Base-by-base conservation (phyloP, 2,888 invertebrate species). In the Uropetala carovei region DNA sequence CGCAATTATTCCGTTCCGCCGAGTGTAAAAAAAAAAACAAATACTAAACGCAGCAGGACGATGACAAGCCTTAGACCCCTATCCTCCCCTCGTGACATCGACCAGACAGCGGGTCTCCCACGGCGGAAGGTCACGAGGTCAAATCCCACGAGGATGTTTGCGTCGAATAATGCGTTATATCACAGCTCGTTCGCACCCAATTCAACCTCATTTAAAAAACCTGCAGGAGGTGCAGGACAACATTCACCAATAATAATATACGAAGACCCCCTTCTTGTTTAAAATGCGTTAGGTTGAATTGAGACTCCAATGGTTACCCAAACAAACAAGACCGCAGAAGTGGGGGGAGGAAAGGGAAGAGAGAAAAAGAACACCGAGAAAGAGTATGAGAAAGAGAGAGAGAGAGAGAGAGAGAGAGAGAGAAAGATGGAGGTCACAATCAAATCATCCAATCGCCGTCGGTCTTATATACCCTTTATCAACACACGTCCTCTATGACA, bases 201-300 rank as follows among this genome's bases (percentile, higher is more conserved):
- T 75, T 75, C 27, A n/a, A 75, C 75, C 75, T 27, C 75, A 75
- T 75, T 27, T n/a, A n/a, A n/a, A 75, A 75, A 22, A 11, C 9
- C 68, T 68, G n/a, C 10, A 27, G n/a, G 75, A 27, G 11, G 75
- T 75, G 75, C 75, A 75, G 22, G 22, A 75, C 75, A 75, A 10
- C 22, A 22, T 75, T 22, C n/a, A n/a, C 75, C 22, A 27, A 75
- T 27, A 27, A 75, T 22, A 75, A 75, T 75, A 18, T 27, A 27
- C 75, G 11, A 27, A n/a, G 43, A 43, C n/a, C 22, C 27, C 27
- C 27, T 11, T 13, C 75, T 75, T 22, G 75, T 75, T 75, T 75
- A 75, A 75, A 75, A 75, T 22, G 27, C 75, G 75, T 75, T 75
- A 75, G 22, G 75, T 43, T 75, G 75, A 75, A 75, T 75, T 75